Conservation (phyloP, 2,797 vertebrate species). For the Chloroceryle inda region DNA sequence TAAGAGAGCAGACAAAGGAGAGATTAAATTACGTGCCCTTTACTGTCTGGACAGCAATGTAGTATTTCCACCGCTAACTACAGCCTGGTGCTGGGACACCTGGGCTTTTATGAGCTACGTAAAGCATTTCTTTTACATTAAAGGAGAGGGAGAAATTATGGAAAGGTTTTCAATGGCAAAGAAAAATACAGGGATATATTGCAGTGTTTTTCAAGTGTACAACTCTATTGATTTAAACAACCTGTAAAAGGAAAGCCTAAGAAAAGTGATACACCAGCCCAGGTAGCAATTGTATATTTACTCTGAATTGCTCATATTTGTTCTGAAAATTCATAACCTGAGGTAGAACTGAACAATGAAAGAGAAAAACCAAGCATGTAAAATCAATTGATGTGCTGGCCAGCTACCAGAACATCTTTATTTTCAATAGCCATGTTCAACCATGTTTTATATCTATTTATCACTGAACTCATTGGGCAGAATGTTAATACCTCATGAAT, state of each 20-base stretch:
- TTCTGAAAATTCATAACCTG: slow-evolving; percentile 38
- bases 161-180: neutral
- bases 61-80: neutral
- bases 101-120: neutral
- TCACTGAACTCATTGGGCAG: slow-evolving; percentile 24
- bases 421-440: neutral
- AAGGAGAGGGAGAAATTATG: neutral
- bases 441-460: slow-evolving; percentile 14
- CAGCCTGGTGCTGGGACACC: neutral
- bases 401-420: slow-evolving; percentile 19
- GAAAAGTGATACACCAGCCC: neutral
- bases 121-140: neutral
- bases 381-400: slow-evolving; percentile 36
- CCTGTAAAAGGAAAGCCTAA: neutral
- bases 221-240: neutral
- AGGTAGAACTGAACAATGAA: slow-evolving; percentile 19
- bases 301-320: slow-evolving; percentile 10
- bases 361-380: neutral
- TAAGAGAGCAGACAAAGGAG: neutral
- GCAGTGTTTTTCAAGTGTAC: neutral
- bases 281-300: slow-evolving; percentile 15
- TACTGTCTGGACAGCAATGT: neutral
- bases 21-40: neutral
- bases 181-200: neutral
- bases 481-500: slow-evolving; percentile 25